Evolutionary conservation across 2,888 invertebrate species (phyloP).

Genomic region (Blastobasis adustella): DNA sequence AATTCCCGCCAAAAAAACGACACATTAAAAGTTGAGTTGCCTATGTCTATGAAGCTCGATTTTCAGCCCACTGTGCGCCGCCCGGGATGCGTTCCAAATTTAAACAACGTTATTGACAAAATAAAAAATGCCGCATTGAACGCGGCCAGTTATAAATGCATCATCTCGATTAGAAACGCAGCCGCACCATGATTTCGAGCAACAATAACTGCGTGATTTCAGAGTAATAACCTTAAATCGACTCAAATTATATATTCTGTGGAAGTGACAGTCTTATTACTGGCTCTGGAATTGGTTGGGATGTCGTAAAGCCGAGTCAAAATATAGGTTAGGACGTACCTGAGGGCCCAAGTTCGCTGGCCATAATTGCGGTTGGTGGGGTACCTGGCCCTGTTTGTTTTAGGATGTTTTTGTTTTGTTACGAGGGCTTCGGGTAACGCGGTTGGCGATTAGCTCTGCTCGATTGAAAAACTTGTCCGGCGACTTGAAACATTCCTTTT

Average conservation of each 20-base stretch:
- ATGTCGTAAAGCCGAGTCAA: constrained; percentile 46
- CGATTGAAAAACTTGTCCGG: constrained; percentile 19
- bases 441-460: constrained; percentile 25
- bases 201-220: too few species aligned
- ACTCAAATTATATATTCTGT: constrained; percentile 22
- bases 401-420: constrained; percentile 37
- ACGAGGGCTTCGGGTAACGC: constrained; percentile 31
- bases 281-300: constrained; percentile 22
- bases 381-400: constrained; percentile 44
- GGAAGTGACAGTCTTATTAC: constrained; percentile 29
- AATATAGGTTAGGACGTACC: constrained; percentile 54
- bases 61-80: constrained; percentile 33
- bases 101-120: constrained; percentile 29
- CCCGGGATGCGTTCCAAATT: constrained; percentile 40
- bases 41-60: too few species aligned
- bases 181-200: too few species aligned
- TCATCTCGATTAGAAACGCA: too few species aligned
- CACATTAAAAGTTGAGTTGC: too few species aligned
- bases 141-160: too few species aligned
- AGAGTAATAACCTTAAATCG: constrained; percentile 3
- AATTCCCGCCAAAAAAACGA: too few species aligned
- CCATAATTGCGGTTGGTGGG: constrained; percentile 46
- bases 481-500: neutral
- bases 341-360: constrained; percentile 26
- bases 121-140: too few species aligned